Conservation (phyloP, 2,113 vertebrate species). For the Psammodynastes pulverulentus region DNA sequence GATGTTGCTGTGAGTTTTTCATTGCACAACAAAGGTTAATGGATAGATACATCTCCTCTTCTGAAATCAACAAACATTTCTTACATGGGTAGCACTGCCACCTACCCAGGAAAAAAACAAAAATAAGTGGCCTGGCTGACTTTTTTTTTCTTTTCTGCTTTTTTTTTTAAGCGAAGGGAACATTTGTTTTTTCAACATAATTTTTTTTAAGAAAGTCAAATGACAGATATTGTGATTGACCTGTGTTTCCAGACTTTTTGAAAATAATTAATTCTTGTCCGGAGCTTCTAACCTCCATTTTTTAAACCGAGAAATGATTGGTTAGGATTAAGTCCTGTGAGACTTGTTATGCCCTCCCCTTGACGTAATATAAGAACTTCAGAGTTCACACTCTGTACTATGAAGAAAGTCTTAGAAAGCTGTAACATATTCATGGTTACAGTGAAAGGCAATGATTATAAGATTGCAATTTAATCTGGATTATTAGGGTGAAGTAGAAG, state of each 20-base stretch:
- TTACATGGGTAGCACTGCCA: not conserved
- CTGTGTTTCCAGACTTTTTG: not conserved
- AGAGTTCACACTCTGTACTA: not conserved
- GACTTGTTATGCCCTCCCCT: not conserved
- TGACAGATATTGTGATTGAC: not conserved
- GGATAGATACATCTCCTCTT: not conserved
- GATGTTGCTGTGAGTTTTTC: not conserved
- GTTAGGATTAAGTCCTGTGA: not conserved
- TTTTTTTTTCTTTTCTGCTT: not conserved
- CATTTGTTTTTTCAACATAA: not conserved
- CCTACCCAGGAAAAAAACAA: not conserved
- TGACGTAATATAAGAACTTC: not conserved
- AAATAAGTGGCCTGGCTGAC: not conserved
- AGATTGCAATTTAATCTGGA: not conserved
- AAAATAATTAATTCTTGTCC: not conserved
- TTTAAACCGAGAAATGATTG: not conserved
- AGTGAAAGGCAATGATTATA: not conserved
- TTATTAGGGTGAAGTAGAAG: not conserved
- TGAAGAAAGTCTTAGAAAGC: not conserved
- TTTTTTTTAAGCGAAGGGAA: not conserved
- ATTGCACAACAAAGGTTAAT: not conserved
- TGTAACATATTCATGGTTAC: not conserved
- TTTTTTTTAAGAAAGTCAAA: not conserved
- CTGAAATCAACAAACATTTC: not conserved
- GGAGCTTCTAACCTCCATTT: not conserved